Evolutionary conservation across 2,113 vertebrate genomes (phyloP).

Genomic region (Silurus asotus): DNA sequence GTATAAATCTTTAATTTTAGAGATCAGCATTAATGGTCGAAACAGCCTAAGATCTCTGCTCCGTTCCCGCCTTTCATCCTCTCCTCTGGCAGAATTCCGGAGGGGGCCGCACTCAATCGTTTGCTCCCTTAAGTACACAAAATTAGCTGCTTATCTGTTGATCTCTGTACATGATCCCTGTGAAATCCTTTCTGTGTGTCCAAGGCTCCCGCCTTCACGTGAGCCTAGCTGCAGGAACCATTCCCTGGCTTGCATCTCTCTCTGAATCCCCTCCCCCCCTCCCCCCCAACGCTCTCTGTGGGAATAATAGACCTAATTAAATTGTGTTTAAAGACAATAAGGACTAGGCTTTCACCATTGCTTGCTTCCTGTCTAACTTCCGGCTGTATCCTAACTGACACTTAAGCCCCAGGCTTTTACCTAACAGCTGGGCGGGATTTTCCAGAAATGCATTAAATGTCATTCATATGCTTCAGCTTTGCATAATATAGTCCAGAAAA

Average conservation of each 20-base stretch:
- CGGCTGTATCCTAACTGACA: slow-evolving; percentile 59
- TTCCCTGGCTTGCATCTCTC: slow-evolving; percentile 28
- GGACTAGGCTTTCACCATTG: slow-evolving; percentile 76
- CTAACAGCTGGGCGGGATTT: slow-evolving; percentile 64
- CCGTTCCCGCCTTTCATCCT: slow-evolving; percentile 73
- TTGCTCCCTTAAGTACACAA: slow-evolving; percentile 95
- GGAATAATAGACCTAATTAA: slow-evolving; percentile 81
- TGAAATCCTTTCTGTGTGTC: slow-evolving; percentile 83
- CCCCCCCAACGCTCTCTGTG: slow-evolving; percentile 29
- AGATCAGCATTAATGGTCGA: slow-evolving; percentile 80
- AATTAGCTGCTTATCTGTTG: slow-evolving; percentile 98
- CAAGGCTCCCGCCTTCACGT: slow-evolving; percentile 76
- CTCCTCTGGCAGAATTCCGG: slow-evolving; percentile 74
- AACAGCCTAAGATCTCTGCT: slow-evolving; percentile 82
- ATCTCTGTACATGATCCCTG: slow-evolving; percentile 96
- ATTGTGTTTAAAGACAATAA: slow-evolving; percentile 89
- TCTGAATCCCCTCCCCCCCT: not conserved
- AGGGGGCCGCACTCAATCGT: slow-evolving; percentile 72
- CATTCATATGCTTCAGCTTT: slow-evolving; percentile 68
- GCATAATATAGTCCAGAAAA: slow-evolving; percentile 55
- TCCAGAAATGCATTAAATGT: slow-evolving; percentile 60
- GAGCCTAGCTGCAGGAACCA: slow-evolving; percentile 56
- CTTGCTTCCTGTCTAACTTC: slow-evolving; percentile 77
- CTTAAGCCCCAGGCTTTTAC: slow-evolving; percentile 74
- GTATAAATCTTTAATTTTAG: slow-evolving; percentile 92